Evolutionary conservation across 1,140 invertebrate genomes (phyloP).

Genomic region (Pectinophora gossypiella): DNA sequence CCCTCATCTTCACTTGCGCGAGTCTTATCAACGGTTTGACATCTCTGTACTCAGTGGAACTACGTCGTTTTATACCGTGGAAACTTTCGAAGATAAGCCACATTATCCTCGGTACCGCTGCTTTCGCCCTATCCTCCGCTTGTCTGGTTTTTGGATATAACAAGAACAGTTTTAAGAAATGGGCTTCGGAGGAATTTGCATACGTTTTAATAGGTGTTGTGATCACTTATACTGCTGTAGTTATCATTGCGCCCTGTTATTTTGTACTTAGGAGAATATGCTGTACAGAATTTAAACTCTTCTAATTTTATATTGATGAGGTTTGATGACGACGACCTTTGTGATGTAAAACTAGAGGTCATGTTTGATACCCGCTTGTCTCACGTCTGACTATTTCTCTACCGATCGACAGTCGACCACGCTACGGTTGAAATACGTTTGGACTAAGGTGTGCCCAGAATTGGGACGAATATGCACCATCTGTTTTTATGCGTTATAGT

Average conservation of each 20-base stretch:
- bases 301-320: too few species aligned
- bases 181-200: neutral
- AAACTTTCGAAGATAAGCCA: neutral
- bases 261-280: neutral
- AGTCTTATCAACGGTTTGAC: neutral
- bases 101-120: neutral
- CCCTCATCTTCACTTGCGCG: neutral
- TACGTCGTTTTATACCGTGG: neutral
- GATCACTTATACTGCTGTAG: neutral
- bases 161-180: neutral
- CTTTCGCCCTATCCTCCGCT: neutral
- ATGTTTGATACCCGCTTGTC: too few species aligned
- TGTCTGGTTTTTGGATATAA: neutral
- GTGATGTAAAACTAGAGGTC: too few species aligned
- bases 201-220: neutral
- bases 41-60: neutral
- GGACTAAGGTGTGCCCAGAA: too few species aligned
- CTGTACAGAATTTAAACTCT: too few species aligned
- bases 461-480: too few species aligned
- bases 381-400: too few species aligned
- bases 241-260: neutral
- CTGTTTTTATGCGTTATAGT: too few species aligned
- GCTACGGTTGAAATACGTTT: too few species aligned
- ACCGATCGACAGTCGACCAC: too few species aligned
- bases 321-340: too few species aligned